Evolutionary conservation across 1,140 invertebrate species (phyloP).

Genomic region (Ruditapes philippinarum): DNA sequence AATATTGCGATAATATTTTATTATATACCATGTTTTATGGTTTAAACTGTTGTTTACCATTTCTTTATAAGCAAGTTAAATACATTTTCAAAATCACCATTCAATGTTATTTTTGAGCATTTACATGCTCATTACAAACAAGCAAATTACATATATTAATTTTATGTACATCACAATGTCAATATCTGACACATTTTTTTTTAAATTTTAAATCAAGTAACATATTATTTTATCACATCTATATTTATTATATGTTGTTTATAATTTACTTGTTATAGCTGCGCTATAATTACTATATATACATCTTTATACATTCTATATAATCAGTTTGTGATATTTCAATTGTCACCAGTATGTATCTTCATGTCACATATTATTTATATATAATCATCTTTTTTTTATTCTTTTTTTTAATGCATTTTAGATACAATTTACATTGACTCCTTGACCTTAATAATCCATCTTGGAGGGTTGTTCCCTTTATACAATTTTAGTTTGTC

Average conservation of each 20-base stretch:
- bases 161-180: no score
- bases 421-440: background rate
- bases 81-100: no score
- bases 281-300: background rate
- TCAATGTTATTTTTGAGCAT: no score
- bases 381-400: background rate
- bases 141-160: no score
- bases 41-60: background rate
- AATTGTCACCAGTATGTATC: background rate
- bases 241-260: no score
- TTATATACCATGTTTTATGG: background rate
- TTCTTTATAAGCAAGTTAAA: no score
- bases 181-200: no score
- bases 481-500: conserved; percentile 32
- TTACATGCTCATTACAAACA: no score
- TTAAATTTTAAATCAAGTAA: no score
- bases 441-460: background rate
- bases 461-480: background rate
- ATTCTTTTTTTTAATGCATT: background rate
- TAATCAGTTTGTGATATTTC: background rate
- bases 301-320: background rate
- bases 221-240: no score
- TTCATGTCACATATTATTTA: background rate
- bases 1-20: background rate
- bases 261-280: background rate